Conservation (phyloP, 2,888 invertebrate genomes). For the Dynastes grantii region DNA sequence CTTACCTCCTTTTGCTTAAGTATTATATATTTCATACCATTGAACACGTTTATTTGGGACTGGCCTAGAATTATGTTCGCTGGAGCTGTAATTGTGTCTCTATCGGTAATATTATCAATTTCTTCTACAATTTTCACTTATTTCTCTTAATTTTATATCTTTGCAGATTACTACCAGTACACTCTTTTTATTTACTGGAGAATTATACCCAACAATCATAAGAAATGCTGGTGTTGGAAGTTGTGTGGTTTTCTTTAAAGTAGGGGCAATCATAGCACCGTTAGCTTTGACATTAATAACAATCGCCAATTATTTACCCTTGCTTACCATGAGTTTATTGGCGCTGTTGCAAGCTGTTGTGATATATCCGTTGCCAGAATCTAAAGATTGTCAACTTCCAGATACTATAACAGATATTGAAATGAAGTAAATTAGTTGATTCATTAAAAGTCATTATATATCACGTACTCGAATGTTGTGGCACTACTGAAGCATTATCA, state of each 20-base stretch:
- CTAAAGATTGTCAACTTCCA: conserved; percentile 69
- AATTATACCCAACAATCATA: conserved; percentile 84
- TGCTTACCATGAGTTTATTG: conserved; percentile 63
- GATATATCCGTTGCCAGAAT: conserved; percentile 67
- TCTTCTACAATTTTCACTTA: not conserved
- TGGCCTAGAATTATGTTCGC: conserved; percentile 76
- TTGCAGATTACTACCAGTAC: conserved; percentile 74
- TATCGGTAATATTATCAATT: conserved; percentile 72
- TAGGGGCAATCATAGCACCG: conserved; percentile 81
- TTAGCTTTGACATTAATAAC: conserved; percentile 63
- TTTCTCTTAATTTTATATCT: conserved; percentile 11
- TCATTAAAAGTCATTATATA: not conserved
- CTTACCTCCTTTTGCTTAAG: conserved; percentile 72
- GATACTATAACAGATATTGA: conserved; percentile 74
- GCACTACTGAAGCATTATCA: too few species aligned
- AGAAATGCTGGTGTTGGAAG: conserved; percentile 84
- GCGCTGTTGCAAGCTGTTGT: conserved; percentile 64
- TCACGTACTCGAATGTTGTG: too few species aligned
- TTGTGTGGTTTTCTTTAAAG: conserved; percentile 82
- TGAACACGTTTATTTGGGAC: conserved; percentile 69
- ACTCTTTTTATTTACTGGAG: conserved; percentile 83
- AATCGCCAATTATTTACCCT: conserved; percentile 61
- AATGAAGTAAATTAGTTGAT: conserved; percentile 50
- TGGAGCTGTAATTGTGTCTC: conserved; percentile 77
- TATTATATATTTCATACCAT: conserved; percentile 72